Conservation (phyloP, 2,797 vertebrate species). For the Mionectes olivaceus region DNA sequence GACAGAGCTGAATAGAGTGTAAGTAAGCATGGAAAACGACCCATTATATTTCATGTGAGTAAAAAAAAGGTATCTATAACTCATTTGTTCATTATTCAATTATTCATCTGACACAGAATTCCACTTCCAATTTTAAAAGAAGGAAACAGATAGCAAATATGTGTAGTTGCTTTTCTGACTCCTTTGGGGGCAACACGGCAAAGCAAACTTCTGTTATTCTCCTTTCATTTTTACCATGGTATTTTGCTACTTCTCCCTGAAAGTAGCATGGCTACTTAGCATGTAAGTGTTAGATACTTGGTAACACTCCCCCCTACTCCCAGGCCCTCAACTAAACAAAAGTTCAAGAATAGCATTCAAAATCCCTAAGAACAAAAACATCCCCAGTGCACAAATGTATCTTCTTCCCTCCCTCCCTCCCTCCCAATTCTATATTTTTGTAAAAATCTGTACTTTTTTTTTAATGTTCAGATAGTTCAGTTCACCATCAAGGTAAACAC, state of each 20-base stretch:
- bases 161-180: background rate
- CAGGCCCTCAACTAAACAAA: background rate
- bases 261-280: background rate
- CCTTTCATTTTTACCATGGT: background rate
- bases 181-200: background rate
- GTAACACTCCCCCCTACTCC: background rate
- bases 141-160: background rate
- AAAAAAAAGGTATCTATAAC: constrained; percentile 9
- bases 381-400: background rate
- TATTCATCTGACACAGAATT: constrained; percentile 47
- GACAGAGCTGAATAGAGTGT: background rate
- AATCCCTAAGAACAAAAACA: background rate
- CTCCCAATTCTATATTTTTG: background rate
- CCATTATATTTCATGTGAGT: background rate
- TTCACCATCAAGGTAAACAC: background rate
- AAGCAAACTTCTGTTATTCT: background rate
- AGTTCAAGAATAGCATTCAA: background rate
- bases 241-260: background rate
- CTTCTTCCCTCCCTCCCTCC: background rate
- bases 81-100: constrained; percentile 38
- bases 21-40: constrained; percentile 2
- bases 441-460: background rate
- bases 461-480: background rate
- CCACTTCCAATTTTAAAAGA: constrained; percentile 16
- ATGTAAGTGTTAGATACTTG: background rate